Conservation (phyloP, 2,797 vertebrate genomes). For the Darevskia mixta region DNA sequence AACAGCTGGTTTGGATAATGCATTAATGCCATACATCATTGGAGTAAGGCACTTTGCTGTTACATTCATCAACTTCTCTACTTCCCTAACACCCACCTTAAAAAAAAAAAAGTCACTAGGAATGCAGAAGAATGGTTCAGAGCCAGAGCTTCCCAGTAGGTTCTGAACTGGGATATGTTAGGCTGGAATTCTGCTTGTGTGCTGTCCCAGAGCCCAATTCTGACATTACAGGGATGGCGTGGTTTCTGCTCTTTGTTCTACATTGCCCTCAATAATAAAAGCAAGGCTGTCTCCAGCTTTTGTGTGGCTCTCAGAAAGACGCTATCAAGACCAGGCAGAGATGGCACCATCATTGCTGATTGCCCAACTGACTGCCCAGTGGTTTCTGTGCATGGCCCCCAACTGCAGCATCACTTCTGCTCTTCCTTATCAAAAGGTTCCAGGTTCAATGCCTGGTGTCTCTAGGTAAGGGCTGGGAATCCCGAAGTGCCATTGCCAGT, state of each 20-base stretch:
- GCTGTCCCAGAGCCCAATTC: not conserved
- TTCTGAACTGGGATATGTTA: not conserved
- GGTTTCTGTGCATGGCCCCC: too few species aligned
- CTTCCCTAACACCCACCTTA: not conserved
- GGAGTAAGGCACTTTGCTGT: conserved; percentile 39
- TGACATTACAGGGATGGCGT: not conserved
- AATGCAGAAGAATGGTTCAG: not conserved
- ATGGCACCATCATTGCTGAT: too few species aligned
- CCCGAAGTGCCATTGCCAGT: too few species aligned
- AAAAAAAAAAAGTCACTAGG: not conserved
- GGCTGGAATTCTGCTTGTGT: too few species aligned
- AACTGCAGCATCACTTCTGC: too few species aligned
- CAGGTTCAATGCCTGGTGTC: too few species aligned
- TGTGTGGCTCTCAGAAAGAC: not conserved
- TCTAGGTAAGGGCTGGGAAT: too few species aligned
- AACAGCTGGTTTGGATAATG: conserved; percentile 56
- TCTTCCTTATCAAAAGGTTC: too few species aligned
- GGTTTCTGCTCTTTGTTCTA: not conserved
- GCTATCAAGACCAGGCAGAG: not conserved
- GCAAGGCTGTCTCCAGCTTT: not conserved
- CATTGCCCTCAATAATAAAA: not conserved
- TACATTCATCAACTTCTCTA: conserved; percentile 42
- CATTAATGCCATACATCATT: conserved; percentile 55
- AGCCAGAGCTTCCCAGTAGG: not conserved
- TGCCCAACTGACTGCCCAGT: too few species aligned